These are phyloP conservation scores for Anabacerthia variegaticeps DNA, from an alignment of 2,797 vertebrate genomes.

Conservation along the genomic window DNA sequence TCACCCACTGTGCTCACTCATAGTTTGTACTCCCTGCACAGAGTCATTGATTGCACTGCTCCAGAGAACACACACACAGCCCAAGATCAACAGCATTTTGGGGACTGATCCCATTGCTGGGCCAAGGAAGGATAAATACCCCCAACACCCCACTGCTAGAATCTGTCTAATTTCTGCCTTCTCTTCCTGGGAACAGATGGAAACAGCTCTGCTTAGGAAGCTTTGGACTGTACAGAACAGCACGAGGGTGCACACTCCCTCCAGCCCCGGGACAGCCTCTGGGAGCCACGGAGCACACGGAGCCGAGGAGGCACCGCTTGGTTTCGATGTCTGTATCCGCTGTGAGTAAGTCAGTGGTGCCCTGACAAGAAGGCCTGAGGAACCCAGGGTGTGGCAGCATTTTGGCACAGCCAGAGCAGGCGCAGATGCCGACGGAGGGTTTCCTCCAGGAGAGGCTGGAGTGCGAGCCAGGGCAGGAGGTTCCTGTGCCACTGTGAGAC, in stretches of 20 bases:
- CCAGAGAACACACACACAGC: background rate
- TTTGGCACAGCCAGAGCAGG: background rate
- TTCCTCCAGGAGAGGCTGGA: background rate
- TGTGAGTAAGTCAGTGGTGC: constrained; percentile 20
- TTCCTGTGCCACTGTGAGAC: background rate
- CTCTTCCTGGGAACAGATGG: background rate
- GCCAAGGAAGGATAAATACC: background rate
- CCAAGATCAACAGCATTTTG: background rate
- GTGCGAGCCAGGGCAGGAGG: background rate
- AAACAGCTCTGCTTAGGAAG: background rate
- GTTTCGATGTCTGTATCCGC: background rate
- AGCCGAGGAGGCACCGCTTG: background rate
- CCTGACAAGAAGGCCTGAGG: background rate
- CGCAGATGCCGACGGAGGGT: background rate
- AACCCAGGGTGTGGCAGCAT: background rate
- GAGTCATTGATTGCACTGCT: background rate
- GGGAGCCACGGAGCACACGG: background rate
- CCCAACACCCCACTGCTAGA: background rate
- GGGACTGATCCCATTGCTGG: background rate
- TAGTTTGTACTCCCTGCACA: background rate
- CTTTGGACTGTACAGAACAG: background rate
- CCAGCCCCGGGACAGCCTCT: background rate
- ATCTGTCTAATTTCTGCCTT: background rate
- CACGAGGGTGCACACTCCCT: background rate
- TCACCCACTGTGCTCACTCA: background rate